Conservation (phyloP, 2,797 vertebrate genomes). For the Hirundo rustica region DNA sequence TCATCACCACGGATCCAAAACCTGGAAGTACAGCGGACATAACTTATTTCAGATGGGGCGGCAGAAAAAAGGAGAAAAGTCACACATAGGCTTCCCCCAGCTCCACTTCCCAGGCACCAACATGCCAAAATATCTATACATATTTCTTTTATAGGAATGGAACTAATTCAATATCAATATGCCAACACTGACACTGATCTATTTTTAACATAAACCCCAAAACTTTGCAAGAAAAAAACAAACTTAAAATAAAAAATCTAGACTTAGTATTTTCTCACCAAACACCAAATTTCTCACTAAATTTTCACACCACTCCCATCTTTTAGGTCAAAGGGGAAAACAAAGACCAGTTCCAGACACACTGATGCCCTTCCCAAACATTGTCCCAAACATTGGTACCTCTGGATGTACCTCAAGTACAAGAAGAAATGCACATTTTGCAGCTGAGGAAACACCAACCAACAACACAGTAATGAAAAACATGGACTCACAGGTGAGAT, state of each 20-base stretch:
- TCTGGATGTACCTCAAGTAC: not conserved
- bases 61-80: not conserved
- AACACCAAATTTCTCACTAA: not conserved
- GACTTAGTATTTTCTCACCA: not conserved
- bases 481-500: not conserved
- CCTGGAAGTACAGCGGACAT: not conserved
- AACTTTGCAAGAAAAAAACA: not conserved
- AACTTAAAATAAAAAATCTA: not conserved
- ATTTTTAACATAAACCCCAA: not conserved
- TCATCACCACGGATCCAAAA: not conserved
- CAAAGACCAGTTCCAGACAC: not conserved
- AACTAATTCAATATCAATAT: not conserved
- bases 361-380: not conserved
- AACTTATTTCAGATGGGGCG: not conserved
- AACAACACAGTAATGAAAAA: fast-evolving
- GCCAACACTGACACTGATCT: not conserved
- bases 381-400: too few relatives aligned
- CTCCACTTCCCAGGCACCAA: not conserved
- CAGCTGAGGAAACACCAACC: not conserved
- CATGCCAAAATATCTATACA: not conserved
- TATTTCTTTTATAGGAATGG: not conserved
- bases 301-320: not conserved
- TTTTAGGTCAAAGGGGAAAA: not conserved
- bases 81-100: not conserved
- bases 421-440: not conserved